A percentile compares a stretch with the other conserved stretches of the same genome.
Conservation (phyloP, 2,888 invertebrate species). For the Cepaea hortensis region DNA sequence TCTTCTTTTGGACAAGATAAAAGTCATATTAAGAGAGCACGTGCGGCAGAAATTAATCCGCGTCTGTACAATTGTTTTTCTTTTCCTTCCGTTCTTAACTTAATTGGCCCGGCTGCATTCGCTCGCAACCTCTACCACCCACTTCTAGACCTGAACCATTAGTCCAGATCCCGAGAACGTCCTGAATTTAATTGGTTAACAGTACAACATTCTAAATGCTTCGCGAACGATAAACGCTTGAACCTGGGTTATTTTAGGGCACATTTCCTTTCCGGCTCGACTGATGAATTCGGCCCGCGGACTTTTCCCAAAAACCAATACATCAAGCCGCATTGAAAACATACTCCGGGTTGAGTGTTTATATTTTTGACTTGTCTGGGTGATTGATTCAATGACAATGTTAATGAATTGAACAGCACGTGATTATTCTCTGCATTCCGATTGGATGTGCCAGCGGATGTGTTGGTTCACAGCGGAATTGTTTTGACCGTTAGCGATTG, state of each 20-base stretch:
- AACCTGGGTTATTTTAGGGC: neutral
- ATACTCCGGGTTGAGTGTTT: neutral
- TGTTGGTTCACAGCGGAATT: no score
- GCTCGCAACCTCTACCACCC: neutral
- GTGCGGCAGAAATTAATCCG: neutral
- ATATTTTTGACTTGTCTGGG: neutral
- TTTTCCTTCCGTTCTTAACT: neutral
- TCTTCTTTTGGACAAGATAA: neutral
- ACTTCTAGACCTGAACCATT: neutral
- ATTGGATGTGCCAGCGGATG: neutral
- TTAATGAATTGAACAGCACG: neutral
- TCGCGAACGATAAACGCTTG: neutral
- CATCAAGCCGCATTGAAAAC: neutral
- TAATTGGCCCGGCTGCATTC: neutral
- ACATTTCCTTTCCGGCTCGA: neutral
- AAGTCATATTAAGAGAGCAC: neutral
- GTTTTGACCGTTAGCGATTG: no score
- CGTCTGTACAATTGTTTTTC: neutral
- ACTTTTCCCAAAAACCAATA: neutral
- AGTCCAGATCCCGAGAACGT: neutral
- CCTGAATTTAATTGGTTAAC: slow-evolving; percentile 8
- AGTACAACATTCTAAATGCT: neutral
- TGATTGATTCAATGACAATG: neutral
- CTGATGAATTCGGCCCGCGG: neutral
- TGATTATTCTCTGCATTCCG: neutral